Evolutionary conservation across 2,888 invertebrate genomes (phyloP), one percentile per base, ranked within the genome.

Genomic region (Tuberolachnus salignus): DNA sequence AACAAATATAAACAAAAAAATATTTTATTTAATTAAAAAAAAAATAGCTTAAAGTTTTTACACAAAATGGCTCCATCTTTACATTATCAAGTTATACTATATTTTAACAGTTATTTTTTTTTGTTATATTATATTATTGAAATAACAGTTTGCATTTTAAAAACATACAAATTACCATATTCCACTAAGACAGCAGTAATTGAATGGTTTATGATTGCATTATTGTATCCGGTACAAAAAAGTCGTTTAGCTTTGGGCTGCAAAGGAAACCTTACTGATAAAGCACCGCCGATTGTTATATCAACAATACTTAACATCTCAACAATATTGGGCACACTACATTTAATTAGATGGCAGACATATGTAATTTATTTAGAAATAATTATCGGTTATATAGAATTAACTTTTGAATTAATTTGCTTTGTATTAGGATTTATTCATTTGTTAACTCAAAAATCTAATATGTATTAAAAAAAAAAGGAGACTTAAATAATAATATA

Each of bases 261-360:
- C 34, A 78, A 78, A 78, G 78, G 78, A 69, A 78, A 78, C 49
- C 69, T 78, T 42, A 78, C 78, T 14, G 78, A 78, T 69, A 78
- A 67, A 69, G 78, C 78, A 59, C 67, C 78, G 21, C 67, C 78
- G 4, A 78, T 78, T 16, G 42, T 78, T 19, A 59, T 78, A 59
- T 78, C 78, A 26, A 61, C 78, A 67, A 49, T 69, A 69, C 69
- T 78, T 9, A 78, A 69, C 59, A 59, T 78, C 6, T 34, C 78
- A 51, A 78, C 78, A 0, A 59, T 78, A 6, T 69, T 78, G 34
- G 78, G 78, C 11, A 78, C 78, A 69, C 13, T 78, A 42, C 14
- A 78, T 69, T 69, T 78, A 51, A 78, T 78, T 42, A 57, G 44
- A 69, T 78, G 78, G 78, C 78, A 78, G 21, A 78, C 78, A n/a